These are phyloP conservation scores for Nebria salina DNA, from an alignment of 2,888 invertebrate genomes.

Conservation along the genomic window DNA sequence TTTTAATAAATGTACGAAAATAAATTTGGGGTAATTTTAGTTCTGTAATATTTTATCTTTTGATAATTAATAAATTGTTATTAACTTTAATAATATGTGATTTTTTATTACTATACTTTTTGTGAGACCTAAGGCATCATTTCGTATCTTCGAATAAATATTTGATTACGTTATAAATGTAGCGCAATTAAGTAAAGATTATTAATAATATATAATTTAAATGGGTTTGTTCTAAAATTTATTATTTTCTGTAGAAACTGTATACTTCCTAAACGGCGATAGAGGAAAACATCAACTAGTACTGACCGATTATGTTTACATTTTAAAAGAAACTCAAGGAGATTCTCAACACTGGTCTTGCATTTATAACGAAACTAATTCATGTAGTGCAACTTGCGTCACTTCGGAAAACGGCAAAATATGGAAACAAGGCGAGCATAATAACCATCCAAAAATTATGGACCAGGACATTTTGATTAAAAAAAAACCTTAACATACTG, in stretches of 20 bases:
- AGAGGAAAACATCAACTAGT: constrained; percentile 45
- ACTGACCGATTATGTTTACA: constrained; percentile 45
- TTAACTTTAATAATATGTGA: too few relatives aligned
- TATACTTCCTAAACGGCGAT: constrained; percentile 56
- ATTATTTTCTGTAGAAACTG: constrained; percentile 54
- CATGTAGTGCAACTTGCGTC: neutral
- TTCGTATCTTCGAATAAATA: too few relatives aligned
- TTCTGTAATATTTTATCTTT: too few relatives aligned
- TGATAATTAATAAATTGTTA: too few relatives aligned
- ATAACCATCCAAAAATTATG: neutral
- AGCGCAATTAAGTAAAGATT: neutral
- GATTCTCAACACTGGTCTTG: neutral
- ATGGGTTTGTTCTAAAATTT: neutral
- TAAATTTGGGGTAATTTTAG: too few relatives aligned
- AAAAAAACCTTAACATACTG: neutral
- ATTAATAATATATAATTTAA: neutral
- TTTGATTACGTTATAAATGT: too few relatives aligned
- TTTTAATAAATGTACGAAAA: too few relatives aligned
- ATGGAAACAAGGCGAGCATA: neutral
- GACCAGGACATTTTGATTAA: neutral
- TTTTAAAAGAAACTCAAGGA: neutral
- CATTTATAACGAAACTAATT: neutral
- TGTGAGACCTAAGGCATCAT: too few relatives aligned
- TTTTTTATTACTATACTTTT: too few relatives aligned
- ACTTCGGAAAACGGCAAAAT: neutral